A percentile compares a stretch with the other conserved stretches of the same genome.
Conservation (phyloP, 2,888 invertebrate species). For the Melanotus villosus region DNA sequence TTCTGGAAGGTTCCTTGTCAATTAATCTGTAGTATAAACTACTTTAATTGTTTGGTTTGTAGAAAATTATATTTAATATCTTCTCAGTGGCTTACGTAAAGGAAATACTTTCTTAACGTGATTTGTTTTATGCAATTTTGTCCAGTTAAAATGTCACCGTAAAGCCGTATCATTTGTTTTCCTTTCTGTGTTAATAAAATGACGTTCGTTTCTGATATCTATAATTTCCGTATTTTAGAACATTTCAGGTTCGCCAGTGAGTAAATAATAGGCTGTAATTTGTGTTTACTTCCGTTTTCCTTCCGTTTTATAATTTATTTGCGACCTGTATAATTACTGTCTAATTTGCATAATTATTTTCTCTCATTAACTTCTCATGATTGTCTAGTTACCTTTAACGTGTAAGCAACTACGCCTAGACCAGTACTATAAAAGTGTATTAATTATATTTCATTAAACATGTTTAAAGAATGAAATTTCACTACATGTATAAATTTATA, state of each 20-base stretch:
- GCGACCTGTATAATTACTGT: background rate
- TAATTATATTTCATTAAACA: no score
- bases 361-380: no score
- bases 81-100: constrained; percentile 16
- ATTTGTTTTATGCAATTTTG: background rate
- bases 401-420: no score
- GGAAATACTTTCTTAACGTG: background rate
- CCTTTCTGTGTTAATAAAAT: no score
- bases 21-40: background rate
- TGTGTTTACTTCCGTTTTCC: background rate
- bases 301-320: constrained; percentile 4
- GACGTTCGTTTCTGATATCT: no score
- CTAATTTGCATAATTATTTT: background rate
- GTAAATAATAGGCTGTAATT: background rate
- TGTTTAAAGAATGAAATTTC: no score
- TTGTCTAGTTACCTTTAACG: no score
- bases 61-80: constrained; percentile 4
- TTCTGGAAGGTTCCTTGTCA: constrained; percentile 3
- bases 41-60: constrained; percentile 6
- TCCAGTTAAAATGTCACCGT: background rate
- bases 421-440: no score
- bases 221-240: no score
- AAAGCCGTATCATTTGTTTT: no score
- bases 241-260: no score
- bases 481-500: no score